Conservation (phyloP, 2,888 invertebrate genomes). For the Neelides folsomi region DNA sequence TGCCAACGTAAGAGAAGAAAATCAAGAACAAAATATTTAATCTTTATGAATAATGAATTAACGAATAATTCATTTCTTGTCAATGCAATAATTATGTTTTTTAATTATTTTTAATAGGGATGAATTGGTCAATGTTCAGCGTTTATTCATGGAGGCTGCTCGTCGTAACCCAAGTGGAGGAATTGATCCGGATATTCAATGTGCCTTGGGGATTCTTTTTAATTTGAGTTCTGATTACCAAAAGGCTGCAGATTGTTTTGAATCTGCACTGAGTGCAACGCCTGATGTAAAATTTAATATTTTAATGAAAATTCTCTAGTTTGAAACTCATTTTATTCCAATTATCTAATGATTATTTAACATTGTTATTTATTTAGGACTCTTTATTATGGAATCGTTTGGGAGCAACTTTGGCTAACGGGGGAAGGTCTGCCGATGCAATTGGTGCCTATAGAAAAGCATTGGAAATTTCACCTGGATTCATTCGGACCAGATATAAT, state of each 20-base stretch:
- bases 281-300: slow-evolving; percentile 49
- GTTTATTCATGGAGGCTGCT: slow-evolving; percentile 64
- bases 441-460: slow-evolving; percentile 90
- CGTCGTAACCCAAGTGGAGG: slow-evolving; percentile 53
- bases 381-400: slow-evolving; percentile 91
- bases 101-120: slow-evolving; percentile 38
- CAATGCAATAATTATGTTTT: neutral
- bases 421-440: slow-evolving; percentile 85
- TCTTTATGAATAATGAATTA: too few relatives aligned
- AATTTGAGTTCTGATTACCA: slow-evolving; percentile 88
- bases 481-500: slow-evolving; percentile 91
- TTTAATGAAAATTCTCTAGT: too few relatives aligned
- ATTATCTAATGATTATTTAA: too few relatives aligned
- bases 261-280: slow-evolving; percentile 68
- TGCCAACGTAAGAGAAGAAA: slow-evolving; percentile 17
- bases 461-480: slow-evolving; percentile 81
- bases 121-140: slow-evolving; percentile 53
- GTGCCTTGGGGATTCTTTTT: slow-evolving; percentile 86
- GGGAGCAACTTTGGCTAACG: slow-evolving; percentile 94
- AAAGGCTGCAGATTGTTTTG: slow-evolving; percentile 93
- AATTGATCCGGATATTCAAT: slow-evolving; percentile 81
- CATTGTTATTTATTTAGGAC: slow-evolving; percentile 46
- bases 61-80: too few relatives aligned
- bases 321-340: too few relatives aligned
- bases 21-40: neutral